Percentiles rank a stretch among this genome's conserved stretches.
Conservation (phyloP, 1,140 invertebrate species). For the Protaetia brevitarsis region DNA sequence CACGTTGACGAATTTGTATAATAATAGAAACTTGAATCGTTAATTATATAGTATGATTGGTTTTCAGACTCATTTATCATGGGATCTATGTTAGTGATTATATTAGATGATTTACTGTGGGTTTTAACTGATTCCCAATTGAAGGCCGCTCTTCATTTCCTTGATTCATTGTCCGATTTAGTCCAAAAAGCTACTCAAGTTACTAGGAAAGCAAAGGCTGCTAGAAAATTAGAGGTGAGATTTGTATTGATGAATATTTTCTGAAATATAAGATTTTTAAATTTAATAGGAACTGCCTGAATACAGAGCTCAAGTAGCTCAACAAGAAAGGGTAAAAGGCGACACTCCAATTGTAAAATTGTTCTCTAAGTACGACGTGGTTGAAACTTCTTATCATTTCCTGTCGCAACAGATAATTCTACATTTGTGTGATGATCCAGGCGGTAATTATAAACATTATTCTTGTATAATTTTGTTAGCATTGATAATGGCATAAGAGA, state of each 20-base stretch:
- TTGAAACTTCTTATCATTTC: conserved; percentile 97
- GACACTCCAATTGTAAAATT: conserved; percentile 58
- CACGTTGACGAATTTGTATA: background rate
- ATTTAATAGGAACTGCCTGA: conserved; percentile 66
- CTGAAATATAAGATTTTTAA: conserved; percentile 26
- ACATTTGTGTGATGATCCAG: conserved; percentile 95
- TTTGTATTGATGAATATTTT: background rate
- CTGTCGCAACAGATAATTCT: conserved; percentile 91
- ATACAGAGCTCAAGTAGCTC: conserved; percentile 73
- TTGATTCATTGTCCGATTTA: conserved; percentile 83
- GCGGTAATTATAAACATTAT: conserved; percentile 57
- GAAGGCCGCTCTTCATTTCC: conserved; percentile 90
- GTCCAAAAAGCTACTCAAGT: conserved; percentile 80
- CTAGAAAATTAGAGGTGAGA: conserved; percentile 79
- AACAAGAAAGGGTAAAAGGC: conserved; percentile 53
- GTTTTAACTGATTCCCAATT: conserved; percentile 95
- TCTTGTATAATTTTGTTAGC: background rate
- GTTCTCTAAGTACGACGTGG: conserved; percentile 88
- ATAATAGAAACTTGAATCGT: background rate
- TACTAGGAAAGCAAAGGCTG: conserved; percentile 83
- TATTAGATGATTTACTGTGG: conserved; percentile 97
- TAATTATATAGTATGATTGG: conserved; percentile 2
- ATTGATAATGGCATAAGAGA: background rate
- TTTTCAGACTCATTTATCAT: conserved; percentile 87
- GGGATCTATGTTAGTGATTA: conserved; percentile 85